Conservation (phyloP, 2,888 invertebrate genomes). For the Halocaridina rubra region DNA sequence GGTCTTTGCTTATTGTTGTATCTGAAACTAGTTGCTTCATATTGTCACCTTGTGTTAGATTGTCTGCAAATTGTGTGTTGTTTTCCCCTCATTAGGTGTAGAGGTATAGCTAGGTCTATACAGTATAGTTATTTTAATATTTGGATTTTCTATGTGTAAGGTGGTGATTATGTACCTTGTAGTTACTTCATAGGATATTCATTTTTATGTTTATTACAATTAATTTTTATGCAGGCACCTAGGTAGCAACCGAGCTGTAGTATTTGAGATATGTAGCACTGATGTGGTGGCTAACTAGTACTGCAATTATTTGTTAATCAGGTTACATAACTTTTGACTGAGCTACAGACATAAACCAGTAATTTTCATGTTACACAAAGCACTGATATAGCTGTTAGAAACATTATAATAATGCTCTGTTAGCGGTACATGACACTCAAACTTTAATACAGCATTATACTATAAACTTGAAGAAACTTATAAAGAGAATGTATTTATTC, state of each 20-base stretch:
- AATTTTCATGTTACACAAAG: no score
- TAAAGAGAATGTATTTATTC: no score
- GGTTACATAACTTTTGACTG: no score
- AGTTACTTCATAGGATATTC: not conserved
- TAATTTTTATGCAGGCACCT: not conserved
- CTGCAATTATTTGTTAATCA: no score
- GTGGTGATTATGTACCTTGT: not conserved
- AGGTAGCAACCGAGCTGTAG: not conserved
- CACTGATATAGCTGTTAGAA: no score
- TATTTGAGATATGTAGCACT: not conserved
- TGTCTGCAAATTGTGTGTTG: not conserved
- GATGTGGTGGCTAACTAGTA: not conserved
- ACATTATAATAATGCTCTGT: no score
- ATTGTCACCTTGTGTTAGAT: not conserved
- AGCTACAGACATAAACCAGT: no score
- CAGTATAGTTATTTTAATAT: not conserved
- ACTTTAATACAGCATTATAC: no score
- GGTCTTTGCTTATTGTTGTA: not conserved
- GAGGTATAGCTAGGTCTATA: not conserved
- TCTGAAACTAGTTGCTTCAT: not conserved
- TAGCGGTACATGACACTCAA: no score
- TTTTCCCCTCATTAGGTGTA: not conserved
- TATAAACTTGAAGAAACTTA: no score
- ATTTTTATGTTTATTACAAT: not conserved
- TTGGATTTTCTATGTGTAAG: not conserved